phyloP scores from a whole-genome alignment of 2,888 invertebrate genomes.

The Thymelicus acteon region DNA sequence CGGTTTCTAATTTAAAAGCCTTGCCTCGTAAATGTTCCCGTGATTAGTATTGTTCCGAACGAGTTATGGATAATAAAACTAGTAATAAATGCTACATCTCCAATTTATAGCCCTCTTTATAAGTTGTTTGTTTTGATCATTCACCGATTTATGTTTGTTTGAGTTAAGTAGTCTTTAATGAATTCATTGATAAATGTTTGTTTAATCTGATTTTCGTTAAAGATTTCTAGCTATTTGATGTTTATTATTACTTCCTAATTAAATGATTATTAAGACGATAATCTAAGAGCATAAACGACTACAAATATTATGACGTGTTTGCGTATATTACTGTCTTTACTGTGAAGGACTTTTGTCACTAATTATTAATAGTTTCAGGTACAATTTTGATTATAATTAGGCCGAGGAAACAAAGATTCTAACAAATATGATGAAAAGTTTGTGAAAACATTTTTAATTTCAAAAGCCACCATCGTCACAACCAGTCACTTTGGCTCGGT shows the following conservation, averaged over 20 bases:
- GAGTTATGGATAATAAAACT: constrained; percentile 40
- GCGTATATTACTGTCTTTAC: too few relatives aligned
- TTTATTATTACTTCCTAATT: neutral
- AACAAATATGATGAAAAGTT: too few relatives aligned
- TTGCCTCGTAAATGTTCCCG: constrained; percentile 53
- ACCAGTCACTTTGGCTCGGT: neutral
- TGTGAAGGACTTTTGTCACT: too few relatives aligned
- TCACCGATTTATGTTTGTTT: constrained; percentile 32
- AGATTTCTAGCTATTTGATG: neutral
- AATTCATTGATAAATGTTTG: neutral
- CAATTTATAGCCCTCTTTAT: constrained; percentile 32
- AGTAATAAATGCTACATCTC: constrained; percentile 39
- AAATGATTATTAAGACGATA: too few relatives aligned
- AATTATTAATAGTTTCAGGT: too few relatives aligned
- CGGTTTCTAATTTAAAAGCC: constrained; percentile 51
- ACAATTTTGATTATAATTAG: too few relatives aligned
- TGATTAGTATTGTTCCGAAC: constrained; percentile 58
- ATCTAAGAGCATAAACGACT: too few relatives aligned
- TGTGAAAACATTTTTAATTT: neutral
- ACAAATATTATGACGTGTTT: too few relatives aligned
- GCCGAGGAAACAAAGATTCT: too few relatives aligned
- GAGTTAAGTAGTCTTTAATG: constrained; percentile 19
- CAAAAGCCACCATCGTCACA: neutral
- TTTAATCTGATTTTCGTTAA: neutral
- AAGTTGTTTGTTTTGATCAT: constrained; percentile 36